Evolutionary conservation across 37 sponge, comb jelly and placozoan species (phyloP).

Genomic region (Ephydatia muelleri): DNA sequence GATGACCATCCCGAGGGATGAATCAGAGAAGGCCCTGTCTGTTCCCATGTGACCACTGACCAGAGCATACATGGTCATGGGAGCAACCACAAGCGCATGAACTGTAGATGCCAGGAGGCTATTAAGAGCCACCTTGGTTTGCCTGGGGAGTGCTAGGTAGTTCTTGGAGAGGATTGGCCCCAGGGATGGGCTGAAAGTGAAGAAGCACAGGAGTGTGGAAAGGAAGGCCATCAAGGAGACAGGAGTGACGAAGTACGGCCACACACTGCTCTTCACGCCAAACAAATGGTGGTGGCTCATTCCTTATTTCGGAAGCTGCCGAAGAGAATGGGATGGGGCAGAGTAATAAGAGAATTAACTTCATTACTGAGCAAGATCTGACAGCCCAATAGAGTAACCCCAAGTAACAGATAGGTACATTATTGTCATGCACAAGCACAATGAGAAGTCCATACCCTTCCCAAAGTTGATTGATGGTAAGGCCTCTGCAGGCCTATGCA

Average conservation of each 20-base stretch:
- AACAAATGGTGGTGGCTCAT: not conserved
- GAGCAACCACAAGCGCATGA: not conserved
- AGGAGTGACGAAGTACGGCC: conserved; percentile 10
- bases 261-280: not conserved
- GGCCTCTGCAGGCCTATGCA: no score
- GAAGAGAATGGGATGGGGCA: not conserved
- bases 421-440: no score
- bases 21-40: conserved; percentile 7
- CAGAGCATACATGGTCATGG: not conserved
- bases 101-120: conserved; percentile 24
- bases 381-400: not conserved
- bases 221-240: conserved; percentile 8
- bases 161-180: not conserved
- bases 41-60: not conserved
- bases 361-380: not conserved
- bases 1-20: not conserved
- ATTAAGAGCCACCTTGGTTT: not conserved
- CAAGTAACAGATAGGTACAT: no score
- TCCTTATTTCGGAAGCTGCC: not conserved
- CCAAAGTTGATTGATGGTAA: no score
- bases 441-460: no score
- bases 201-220: conserved; percentile 9
- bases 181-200: conserved; percentile 30
- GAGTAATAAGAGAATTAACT: not conserved
- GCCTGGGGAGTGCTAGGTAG: not conserved